These are phyloP conservation scores for Malthinus flaveolus DNA, from an alignment of 2,888 invertebrate species.

Conservation along the genomic window DNA sequence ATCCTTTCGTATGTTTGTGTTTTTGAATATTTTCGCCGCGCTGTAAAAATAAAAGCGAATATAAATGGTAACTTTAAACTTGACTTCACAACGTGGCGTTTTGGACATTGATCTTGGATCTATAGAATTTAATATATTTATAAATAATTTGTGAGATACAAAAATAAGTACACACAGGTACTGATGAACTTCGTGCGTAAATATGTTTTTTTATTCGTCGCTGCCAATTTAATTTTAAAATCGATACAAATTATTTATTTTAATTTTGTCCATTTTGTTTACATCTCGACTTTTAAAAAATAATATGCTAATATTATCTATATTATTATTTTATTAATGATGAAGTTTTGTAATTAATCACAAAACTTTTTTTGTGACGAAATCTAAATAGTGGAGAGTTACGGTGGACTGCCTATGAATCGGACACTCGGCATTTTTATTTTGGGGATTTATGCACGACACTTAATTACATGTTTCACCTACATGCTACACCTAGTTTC, in stretches of 20 bases:
- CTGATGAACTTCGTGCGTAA: not conserved
- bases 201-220: not conserved
- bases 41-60: too few relatives aligned
- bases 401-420: not conserved
- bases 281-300: not conserved
- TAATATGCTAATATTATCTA: too few relatives aligned
- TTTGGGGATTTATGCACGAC: too few relatives aligned
- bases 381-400: not conserved
- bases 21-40: too few relatives aligned
- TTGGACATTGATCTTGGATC: not conserved
- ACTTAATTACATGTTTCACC: too few relatives aligned
- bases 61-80: too few relatives aligned
- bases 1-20: too few relatives aligned
- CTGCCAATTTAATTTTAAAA: not conserved
- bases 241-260: not conserved
- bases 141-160: not conserved
- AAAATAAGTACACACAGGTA: not conserved
- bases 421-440: not conserved
- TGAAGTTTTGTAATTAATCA: not conserved
- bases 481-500: too few relatives aligned
- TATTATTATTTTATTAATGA: not conserved
- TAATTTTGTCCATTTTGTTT: not conserved
- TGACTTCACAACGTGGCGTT: too few relatives aligned
- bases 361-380: not conserved
- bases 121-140: not conserved